These are phyloP conservation scores for Paraplagusia blochii DNA, from an alignment of 2,113 vertebrate genomes.

Conservation along the genomic window DNA sequence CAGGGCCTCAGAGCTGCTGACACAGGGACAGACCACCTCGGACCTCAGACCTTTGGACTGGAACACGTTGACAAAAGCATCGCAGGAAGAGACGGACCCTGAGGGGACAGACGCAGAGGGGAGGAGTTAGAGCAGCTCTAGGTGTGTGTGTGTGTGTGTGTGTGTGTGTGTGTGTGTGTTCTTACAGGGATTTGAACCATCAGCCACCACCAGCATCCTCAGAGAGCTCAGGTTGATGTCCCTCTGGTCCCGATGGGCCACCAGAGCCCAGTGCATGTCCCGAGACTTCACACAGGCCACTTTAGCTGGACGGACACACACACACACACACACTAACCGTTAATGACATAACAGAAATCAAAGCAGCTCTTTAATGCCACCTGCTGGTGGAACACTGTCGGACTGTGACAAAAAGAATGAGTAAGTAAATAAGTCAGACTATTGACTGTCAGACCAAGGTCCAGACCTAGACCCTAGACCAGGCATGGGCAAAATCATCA, in stretches of 20 bases:
- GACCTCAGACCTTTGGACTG: slow-evolving; percentile 95
- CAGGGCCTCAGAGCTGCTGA: slow-evolving; percentile 94
- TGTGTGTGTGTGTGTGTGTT: neutral
- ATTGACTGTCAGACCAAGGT: no score
- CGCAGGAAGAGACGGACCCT: slow-evolving; percentile 99
- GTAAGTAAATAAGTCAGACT: no score
- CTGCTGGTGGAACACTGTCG: no score
- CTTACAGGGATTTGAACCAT: slow-evolving; percentile 69
- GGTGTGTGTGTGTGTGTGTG: no score
- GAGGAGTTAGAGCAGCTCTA: neutral
- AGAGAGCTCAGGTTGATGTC: slow-evolving; percentile 65
- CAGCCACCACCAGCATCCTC: slow-evolving; percentile 68
- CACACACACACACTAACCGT: neutral
- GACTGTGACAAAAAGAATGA: no score
- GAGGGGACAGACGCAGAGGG: slow-evolving; percentile 1
- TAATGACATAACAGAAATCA: neutral
- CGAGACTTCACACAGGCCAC: slow-evolving; percentile 67
- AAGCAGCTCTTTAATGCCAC: no score
- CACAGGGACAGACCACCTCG: slow-evolving; percentile 98
- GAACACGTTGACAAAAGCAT: slow-evolving; percentile 99
- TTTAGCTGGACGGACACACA: slow-evolving; percentile 34
- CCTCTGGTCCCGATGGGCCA: slow-evolving; percentile 69
- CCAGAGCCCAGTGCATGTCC: slow-evolving; percentile 72
- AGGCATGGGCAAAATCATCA: no score
- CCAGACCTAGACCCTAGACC: no score